Percentiles rank a stretch among this genome's conserved stretches.
These are phyloP conservation scores for Drosophila sturtevanti DNA, from an alignment of 1,140 invertebrate species.

Conservation along the genomic window DNA sequence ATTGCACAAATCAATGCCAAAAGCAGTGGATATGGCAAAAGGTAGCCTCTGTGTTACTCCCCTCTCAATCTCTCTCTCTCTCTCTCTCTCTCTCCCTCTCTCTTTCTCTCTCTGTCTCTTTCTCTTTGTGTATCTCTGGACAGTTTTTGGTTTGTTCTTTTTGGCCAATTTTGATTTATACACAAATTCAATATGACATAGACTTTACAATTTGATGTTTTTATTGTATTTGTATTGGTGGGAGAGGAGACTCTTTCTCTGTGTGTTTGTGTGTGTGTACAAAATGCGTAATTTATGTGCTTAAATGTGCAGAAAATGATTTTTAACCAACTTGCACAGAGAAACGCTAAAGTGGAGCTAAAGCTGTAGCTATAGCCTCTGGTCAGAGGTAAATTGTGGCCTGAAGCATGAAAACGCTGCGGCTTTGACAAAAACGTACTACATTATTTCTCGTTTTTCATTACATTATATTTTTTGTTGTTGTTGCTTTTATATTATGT, in stretches of 20 bases:
- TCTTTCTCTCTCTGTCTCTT: no score
- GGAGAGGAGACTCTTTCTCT: background rate
- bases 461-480: background rate
- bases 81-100: background rate
- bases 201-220: conserved; percentile 53
- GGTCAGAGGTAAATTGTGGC: conserved; percentile 16
- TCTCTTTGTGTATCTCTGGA: conserved; percentile 33
- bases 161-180: conserved; percentile 41
- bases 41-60: background rate
- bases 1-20: conserved; percentile 40
- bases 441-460: conserved; percentile 2
- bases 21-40: conserved; percentile 25
- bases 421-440: conserved; percentile 31
- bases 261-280: conserved; percentile 8
- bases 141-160: conserved; percentile 20
- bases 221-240: conserved; percentile 61
- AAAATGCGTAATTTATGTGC: conserved; percentile 73
- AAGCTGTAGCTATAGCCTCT: background rate
- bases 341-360: background rate
- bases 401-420: conserved; percentile 46
- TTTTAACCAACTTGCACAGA: conserved; percentile 56
- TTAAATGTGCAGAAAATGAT: conserved; percentile 76
- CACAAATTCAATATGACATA: conserved; percentile 59
- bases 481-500: background rate
- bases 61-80: background rate